Evolutionary conservation across 2,888 invertebrate genomes (phyloP).

Genomic region (Dryocosmus kuriphilus): DNA sequence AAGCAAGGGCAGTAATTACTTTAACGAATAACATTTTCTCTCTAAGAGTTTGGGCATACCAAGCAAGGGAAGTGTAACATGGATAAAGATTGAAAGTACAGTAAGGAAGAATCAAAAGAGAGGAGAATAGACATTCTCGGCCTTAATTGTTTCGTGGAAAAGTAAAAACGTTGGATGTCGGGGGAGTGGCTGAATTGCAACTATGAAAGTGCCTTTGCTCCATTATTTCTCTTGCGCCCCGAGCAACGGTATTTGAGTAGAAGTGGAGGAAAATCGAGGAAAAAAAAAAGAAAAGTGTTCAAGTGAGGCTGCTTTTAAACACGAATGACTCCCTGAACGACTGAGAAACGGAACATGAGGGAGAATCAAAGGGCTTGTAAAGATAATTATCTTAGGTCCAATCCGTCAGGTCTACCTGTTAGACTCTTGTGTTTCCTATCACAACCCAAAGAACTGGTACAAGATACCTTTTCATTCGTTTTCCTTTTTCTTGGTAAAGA

Average conservation of each 20-base stretch:
- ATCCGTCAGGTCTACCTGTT: slow-evolving; percentile 56
- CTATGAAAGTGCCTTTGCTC: slow-evolving; percentile 20
- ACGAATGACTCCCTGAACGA: slow-evolving; percentile 49
- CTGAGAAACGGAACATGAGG: slow-evolving; percentile 48
- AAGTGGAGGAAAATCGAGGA: slow-evolving; percentile 4
- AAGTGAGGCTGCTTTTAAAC: slow-evolving; percentile 50
- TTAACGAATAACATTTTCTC: background rate
- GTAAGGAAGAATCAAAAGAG: background rate
- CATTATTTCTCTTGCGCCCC: background rate
- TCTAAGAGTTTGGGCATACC: background rate
- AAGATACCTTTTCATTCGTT: background rate
- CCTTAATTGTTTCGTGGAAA: slow-evolving; percentile 6
- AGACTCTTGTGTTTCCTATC: slow-evolving; percentile 25
- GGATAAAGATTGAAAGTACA: background rate
- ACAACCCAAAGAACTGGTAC: background rate
- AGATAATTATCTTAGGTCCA: slow-evolving; percentile 59
- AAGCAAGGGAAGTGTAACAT: background rate
- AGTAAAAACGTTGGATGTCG: slow-evolving; percentile 26
- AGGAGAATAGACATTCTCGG: slow-evolving; percentile 11
- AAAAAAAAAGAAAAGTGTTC: slow-evolving; percentile 37
- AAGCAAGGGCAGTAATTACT: too few relatives aligned
- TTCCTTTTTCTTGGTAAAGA: background rate
- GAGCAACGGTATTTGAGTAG: slow-evolving; percentile 15
- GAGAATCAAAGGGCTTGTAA: slow-evolving; percentile 50
- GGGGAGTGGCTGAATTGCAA: slow-evolving; percentile 34